Base-by-base conservation (phyloP, 2,113 vertebrate genomes). In the Speoplatyrhinus poulsoni region DNA sequence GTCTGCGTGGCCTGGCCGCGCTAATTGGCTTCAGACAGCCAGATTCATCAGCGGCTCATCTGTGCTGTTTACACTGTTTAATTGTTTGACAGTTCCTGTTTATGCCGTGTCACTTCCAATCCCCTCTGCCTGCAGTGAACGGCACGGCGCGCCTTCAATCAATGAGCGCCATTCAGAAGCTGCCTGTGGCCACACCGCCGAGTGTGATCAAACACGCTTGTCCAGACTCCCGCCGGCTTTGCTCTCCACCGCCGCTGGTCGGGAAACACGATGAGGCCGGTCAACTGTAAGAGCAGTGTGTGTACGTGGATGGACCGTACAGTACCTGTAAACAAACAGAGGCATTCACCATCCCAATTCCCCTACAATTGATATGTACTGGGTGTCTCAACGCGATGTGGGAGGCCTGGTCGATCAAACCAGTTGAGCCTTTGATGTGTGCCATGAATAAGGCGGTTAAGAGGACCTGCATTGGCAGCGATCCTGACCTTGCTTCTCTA, bases 41-140 rank as follows among this genome's bases (percentile, higher is more conserved):
- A 79, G 74, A 86, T 80, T 90, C 85, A 87, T 91, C 88, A 90
- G 82, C 70, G 77, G 78, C 82, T 91, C 86, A 87, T 93, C 85
- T 89, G 87, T 83, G 81, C 82, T 82, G 83, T 88, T 90, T 87
- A 90, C 88, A 82, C 81, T 80, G 71, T 89, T 88, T 90, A 91
- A 91, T 91, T 89, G 87, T 91, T 83, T 92, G 89, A 92, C 87
- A 83, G 85, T 84, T 90, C 79, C 82, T 91, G 83, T 90, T 92
- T 88, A 90, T 88, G 86, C 84, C 63, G 70, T 89, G 88, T 91
- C 90, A 90, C 89, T 89, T 90, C 77, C 85, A 88, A 91, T 91
- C 87, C 82, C 65, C 67, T 52, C 70, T 69, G 75, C 76, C 65
- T 75, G 71, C 76, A 66, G 80, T 81, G 72, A 80, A 89, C 63